Evolutionary conservation across 2,797 vertebrate species (phyloP).

Genomic region (Smutsia temminckii): DNA sequence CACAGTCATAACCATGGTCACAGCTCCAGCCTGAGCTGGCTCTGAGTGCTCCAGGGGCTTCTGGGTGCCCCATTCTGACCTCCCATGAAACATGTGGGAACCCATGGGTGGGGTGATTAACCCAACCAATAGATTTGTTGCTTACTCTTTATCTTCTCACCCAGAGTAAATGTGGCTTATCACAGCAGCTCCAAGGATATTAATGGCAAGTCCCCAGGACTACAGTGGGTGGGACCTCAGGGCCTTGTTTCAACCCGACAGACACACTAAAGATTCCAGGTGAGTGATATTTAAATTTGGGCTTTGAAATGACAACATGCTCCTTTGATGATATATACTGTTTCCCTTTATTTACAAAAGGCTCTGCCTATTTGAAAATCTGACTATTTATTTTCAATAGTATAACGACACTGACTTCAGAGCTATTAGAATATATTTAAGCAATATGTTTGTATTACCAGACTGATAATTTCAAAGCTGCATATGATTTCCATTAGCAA

Average conservation of each 20-base stretch:
- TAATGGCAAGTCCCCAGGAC: not conserved
- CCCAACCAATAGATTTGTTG: not conserved
- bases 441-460: not conserved
- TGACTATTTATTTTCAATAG: constrained; percentile 24
- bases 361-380: constrained; percentile 36
- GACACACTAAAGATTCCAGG: not conserved
- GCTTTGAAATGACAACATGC: not conserved
- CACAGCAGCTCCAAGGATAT: not conserved
- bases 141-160: not conserved
- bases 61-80: not conserved
- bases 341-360: not conserved
- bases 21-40: not conserved
- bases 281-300: not conserved
- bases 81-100: not conserved
- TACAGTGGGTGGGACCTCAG: not conserved
- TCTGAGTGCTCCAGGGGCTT: not conserved
- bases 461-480: constrained; percentile 23
- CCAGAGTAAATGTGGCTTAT: not conserved
- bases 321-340: not conserved
- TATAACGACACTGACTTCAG: constrained; percentile 27
- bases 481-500: constrained; percentile 15
- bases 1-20: not conserved
- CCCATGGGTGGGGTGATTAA: no score
- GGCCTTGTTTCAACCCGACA: not conserved
- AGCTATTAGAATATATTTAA: not conserved